phyloP scores from a whole-genome alignment of 2,888 invertebrate species.

The Pseudeuparius sepicola region DNA sequence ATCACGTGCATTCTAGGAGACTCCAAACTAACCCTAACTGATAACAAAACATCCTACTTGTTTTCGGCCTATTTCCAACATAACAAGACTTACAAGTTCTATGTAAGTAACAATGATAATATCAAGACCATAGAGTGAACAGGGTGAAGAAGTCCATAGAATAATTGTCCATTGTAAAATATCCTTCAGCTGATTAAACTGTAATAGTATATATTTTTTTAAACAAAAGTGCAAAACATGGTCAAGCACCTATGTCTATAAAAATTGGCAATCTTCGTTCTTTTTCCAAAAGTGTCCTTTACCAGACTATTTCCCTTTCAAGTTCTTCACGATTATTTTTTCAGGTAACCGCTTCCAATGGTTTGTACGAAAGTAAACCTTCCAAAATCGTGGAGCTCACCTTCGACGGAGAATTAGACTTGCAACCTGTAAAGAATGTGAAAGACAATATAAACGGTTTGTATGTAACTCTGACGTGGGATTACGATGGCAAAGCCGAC shows the following conservation, averaged over 20 bases:
- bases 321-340: conserved; percentile 11
- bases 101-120: too few species aligned
- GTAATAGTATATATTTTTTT: too few species aligned
- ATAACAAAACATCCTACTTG: conserved; percentile 42
- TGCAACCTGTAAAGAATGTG: conserved; percentile 51
- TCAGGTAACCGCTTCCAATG: conserved; percentile 58
- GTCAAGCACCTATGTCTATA: too few species aligned
- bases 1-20: conserved; percentile 54
- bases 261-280: too few species aligned
- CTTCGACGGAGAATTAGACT: conserved; percentile 56
- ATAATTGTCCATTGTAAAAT: too few species aligned
- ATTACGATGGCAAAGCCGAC: conserved; percentile 30
- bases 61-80: conserved; percentile 47
- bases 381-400: conserved; percentile 49
- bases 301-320: too few species aligned
- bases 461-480: conserved; percentile 55
- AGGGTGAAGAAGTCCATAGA: too few species aligned
- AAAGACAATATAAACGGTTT: too few species aligned
- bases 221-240: too few species aligned
- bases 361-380: conserved; percentile 47
- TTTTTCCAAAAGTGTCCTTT: too few species aligned
- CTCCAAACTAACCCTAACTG: conserved; percentile 36
- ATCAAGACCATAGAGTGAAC: too few species aligned
- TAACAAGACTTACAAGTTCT: conserved; percentile 57
- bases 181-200: too few species aligned